Conservation (phyloP, 2,888 invertebrate species). For the Diarsia brunnea region DNA sequence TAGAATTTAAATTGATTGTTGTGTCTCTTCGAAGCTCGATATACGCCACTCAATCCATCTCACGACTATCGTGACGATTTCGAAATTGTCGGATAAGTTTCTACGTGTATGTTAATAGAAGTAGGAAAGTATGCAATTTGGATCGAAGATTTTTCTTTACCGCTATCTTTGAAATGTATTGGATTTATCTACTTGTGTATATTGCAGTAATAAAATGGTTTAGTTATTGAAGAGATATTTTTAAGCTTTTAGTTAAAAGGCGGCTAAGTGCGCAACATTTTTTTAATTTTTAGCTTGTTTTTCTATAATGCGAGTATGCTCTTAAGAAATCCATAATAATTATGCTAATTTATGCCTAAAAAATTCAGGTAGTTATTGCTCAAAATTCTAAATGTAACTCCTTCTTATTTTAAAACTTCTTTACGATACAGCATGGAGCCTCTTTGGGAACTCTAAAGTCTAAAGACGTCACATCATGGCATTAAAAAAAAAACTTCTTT, state of each 20-base stretch:
- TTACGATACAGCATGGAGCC: too few species aligned
- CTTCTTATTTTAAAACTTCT: too few species aligned
- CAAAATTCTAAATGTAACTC: neutral
- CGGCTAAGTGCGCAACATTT: too few species aligned
- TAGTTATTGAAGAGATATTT: neutral
- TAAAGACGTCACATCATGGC: too few species aligned
- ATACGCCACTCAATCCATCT: conserved; percentile 40
- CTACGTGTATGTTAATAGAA: conserved; percentile 45
- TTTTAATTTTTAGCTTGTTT: neutral
- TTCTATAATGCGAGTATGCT: neutral
- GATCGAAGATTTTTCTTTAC: conserved; percentile 47
- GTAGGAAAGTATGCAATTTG: conserved; percentile 53
- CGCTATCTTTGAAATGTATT: conserved; percentile 16
- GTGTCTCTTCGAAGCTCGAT: conserved; percentile 29
- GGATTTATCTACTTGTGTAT: conserved; percentile 15
- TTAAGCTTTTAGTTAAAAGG: neutral
- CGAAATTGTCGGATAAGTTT: conserved; percentile 52
- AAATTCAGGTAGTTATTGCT: neutral
- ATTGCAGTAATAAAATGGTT: conserved; percentile 9
- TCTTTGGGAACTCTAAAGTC: too few species aligned
- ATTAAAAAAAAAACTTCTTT: too few species aligned
- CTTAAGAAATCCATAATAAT: neutral
- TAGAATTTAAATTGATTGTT: conserved; percentile 35
- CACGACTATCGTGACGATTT: conserved; percentile 58
- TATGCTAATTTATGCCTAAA: neutral